Evolutionary conservation across 2,888 invertebrate species (phyloP), one percentile per base, ranked within the genome.

Genomic region (Lamellibrachia columna): DNA sequence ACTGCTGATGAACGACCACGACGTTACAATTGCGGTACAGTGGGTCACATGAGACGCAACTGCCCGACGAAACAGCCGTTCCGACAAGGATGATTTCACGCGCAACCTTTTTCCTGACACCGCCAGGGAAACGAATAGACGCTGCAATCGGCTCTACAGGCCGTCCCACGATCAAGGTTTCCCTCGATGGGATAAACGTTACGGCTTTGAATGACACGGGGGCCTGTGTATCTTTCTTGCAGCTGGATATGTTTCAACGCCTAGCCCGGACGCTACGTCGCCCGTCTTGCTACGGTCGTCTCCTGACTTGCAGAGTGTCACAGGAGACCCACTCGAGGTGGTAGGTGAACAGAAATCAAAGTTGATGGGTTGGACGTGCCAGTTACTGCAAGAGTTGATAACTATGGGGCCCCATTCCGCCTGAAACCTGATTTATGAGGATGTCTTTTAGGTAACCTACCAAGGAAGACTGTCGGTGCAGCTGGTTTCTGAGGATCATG

Each of bases 101-200:
- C 60, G 22, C 55, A 9, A 55, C 90, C 90, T 7, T 15, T 9
- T 52, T 11, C 91, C 0, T 22, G 9, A n/a, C 22, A 53, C 11
- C 91, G 53, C 4, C 28, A 3, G 7, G 91, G 91, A 91, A 91
- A 91, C 91, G 3, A 4, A 3, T 53, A 53, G 1, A 0, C 7
- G 91, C 91, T 91, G 91, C 91, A 91, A 91, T 3, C 52, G 91
- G 53, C 3, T 4, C 91, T 11, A 4, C 91, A n/a, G 91, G 91
- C 9, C 52, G 91, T 15, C 91, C 91, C 6, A 52, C 52, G 11
- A 91, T 91, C 52, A 91, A 91, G 7, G 53, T 91, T n/a, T 11
- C 91, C 52, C 52, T 91, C 1, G 53, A 28, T 11, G 40, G 91
- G 52, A 53, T 91, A n/a, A 9, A 7, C 9, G 91, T 91, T 1